A percentile compares a stretch with the other conserved stretches of the same genome.
phyloP scores from a whole-genome alignment of 2,113 vertebrate genomes.

The Alouatta palliata region DNA sequence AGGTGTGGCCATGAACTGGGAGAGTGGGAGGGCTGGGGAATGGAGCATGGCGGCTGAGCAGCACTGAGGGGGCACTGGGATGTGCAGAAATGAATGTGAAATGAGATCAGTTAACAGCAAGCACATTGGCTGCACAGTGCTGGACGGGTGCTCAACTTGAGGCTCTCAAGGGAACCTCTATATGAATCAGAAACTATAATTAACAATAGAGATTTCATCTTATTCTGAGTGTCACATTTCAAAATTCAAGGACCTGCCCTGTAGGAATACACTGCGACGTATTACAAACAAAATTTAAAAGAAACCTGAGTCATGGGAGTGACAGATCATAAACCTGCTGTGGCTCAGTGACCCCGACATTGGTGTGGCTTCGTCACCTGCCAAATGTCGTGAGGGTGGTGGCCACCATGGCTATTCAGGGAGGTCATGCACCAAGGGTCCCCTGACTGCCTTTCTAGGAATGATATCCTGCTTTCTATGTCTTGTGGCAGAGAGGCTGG shows the following conservation, averaged over 20 bases:
- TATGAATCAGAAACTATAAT: neutral
- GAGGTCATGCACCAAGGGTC: neutral
- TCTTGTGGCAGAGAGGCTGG: neutral
- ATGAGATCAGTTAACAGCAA: neutral
- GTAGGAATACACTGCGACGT: neutral
- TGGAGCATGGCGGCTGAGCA: neutral
- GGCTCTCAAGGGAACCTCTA: neutral
- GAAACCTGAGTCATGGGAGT: neutral
- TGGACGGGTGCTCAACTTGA: too few relatives aligned
- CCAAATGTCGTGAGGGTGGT: neutral
- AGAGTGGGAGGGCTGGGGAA: neutral
- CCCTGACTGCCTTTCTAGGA: neutral
- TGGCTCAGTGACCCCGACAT: neutral
- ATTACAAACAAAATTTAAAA: constrained; percentile 25
- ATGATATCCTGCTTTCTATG: neutral
- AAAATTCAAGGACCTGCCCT: neutral
- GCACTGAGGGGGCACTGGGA: neutral
- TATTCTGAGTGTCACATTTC: neutral
- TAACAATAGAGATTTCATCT: neutral
- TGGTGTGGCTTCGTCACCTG: neutral
- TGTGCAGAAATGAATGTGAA: neutral
- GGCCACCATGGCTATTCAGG: neutral
- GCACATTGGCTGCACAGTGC: neutral
- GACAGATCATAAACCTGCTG: neutral
- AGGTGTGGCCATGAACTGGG: neutral